Conservation (phyloP, 2,888 invertebrate genomes). For the Heteromurus nitidus region DNA sequence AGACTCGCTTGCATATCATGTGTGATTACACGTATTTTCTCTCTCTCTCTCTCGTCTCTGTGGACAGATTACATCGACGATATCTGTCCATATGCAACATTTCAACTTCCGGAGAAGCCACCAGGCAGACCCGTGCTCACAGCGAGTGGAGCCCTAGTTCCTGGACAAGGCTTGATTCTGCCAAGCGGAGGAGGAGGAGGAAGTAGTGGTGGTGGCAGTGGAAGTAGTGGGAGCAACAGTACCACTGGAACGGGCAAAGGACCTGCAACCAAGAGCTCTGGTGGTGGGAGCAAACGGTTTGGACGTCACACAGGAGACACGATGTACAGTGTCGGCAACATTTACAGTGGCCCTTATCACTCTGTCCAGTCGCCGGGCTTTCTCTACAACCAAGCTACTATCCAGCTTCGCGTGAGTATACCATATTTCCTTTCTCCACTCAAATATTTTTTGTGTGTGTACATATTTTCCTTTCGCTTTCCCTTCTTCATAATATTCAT, state of each 20-base stretch:
- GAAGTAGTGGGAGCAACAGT: constrained; percentile 43
- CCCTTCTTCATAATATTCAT: no score
- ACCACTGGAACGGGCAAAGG: constrained; percentile 45
- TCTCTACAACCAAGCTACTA: constrained; percentile 72
- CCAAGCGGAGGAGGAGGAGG: constrained; percentile 30
- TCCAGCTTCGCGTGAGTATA: constrained; percentile 66
- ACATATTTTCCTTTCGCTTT: no score
- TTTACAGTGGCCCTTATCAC: constrained; percentile 90
- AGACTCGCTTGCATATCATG: neutral
- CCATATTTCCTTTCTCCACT: neutral
- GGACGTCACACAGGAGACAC: constrained; percentile 80
- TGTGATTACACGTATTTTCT: neutral
- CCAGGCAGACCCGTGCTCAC: constrained; percentile 72
- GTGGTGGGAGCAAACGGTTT: constrained; percentile 59
- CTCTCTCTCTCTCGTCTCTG: constrained; percentile 45
- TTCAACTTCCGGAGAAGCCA: constrained; percentile 87
- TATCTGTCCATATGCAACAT: constrained; percentile 94
- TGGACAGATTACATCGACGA: constrained; percentile 89
- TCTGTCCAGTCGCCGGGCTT: constrained; percentile 80
- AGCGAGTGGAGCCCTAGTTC: constrained; percentile 35
- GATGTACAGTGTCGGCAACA: constrained; percentile 88
- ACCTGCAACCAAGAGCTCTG: constrained; percentile 35
- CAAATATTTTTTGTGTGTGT: no score
- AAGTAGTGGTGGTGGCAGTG: constrained; percentile 37
- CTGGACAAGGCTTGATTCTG: no score